Conservation (phyloP, 1,140 invertebrate genomes). For the Globodera ellingtonae region DNA sequence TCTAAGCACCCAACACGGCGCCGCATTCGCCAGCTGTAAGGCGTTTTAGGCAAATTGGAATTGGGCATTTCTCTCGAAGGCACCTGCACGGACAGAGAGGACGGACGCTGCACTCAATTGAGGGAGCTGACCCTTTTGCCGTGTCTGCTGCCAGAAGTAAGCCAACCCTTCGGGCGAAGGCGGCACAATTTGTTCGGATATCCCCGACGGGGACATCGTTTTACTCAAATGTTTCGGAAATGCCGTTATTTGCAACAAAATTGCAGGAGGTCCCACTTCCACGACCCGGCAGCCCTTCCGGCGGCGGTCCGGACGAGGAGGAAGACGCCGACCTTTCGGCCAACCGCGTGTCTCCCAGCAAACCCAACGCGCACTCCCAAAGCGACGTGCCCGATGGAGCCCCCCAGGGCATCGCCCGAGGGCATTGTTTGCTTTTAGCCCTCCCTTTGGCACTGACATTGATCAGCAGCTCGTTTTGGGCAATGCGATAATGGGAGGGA, state of each 20-base stretch:
- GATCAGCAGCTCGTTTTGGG: background rate
- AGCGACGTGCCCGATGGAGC: constrained; percentile 8
- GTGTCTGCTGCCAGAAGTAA: constrained; percentile 32
- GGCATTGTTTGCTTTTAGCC: background rate
- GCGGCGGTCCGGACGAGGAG: background rate
- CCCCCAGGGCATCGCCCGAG: background rate
- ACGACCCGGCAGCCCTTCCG: background rate
- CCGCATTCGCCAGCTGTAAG: constrained; percentile 38
- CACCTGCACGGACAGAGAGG: constrained; percentile 59
- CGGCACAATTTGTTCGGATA: background rate
- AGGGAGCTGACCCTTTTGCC: constrained; percentile 44
- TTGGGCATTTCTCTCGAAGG: background rate
- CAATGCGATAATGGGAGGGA: background rate
- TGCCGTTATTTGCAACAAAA: too few relatives aligned
- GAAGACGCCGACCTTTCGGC: background rate
- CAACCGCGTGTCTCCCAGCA: background rate
- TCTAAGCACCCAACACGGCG: constrained; percentile 41
- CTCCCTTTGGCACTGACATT: background rate
- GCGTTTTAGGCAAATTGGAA: background rate
- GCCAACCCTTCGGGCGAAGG: background rate
- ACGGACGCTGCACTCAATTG: constrained; percentile 50
- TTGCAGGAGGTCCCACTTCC: background rate
- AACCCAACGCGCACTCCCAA: constrained; percentile 3
- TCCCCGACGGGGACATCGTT: too few relatives aligned
- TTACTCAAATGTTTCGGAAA: too few relatives aligned